Base-by-base conservation (phyloP, 2,797 vertebrate genomes). In the Takifugu ocellatus region DNA sequence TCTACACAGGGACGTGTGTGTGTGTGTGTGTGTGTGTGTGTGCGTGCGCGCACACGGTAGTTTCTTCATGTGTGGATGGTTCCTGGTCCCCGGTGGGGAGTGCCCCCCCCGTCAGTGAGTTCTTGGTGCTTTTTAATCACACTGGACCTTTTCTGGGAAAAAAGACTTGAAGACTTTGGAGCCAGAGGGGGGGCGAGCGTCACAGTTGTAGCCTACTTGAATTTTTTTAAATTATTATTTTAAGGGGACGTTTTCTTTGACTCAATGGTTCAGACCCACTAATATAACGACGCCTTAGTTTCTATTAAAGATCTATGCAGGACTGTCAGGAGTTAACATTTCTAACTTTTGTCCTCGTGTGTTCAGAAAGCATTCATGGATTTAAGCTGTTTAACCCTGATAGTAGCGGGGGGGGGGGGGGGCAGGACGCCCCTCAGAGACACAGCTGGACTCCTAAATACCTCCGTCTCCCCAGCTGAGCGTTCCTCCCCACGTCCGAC, bases 291-390 rank as follows among this genome's bases (percentile, higher is more conserved):
- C 83, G 88, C 90, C 91, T 92, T 92, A 88, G 87, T 90, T 90
- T 88, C 76, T 89, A 79, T 81, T 39, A 79, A 86, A 83, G 78
- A 90, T 88, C 91, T 92, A 92, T 92, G 91, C 91, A 92, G 91
- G 90, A 90, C 80, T 85, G 81, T 88, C 83, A 83, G 82, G 74
- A 60, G 76, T 78, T 72, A 63, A 77, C 82, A 2, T 44, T 66
- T 61, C 77, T 79, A 80, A 61, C 52, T 59, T 45, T 52, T 8
- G 12, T 33, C 2, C 15, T 2, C 25, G 54, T 52, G 64, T 59
- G 49, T 77, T 77, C 68, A 74, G 71, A 66, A 65, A 29, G 42
- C 16, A 5, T 48, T 52, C 71, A 2, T 1, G 33, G 31, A 61
- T 66, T 69, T 17, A 60, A 5, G 50, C 5, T 1, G 39, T 26